phyloP scores from a whole-genome alignment of 23 tunicate genomes.

The Botrylloides violaceus region DNA sequence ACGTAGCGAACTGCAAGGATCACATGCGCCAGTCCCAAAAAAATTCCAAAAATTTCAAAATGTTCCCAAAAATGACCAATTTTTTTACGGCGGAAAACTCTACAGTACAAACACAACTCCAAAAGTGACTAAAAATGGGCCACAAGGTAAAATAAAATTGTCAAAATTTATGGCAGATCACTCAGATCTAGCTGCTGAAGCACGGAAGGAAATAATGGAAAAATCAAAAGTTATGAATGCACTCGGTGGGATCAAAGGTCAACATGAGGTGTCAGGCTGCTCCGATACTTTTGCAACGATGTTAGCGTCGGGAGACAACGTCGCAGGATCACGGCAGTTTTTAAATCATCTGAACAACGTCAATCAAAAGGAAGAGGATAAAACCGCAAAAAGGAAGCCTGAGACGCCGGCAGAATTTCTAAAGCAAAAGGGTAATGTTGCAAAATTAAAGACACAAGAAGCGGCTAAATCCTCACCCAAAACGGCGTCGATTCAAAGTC shows the following conservation, averaged over 20 bases:
- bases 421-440: constrained; percentile 35
- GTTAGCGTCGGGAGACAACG: constrained; percentile 34
- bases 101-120: constrained; percentile 59
- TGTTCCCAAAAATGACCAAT: constrained; percentile 81
- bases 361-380: constrained; percentile 27
- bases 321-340: constrained; percentile 75
- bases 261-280: constrained; percentile 68
- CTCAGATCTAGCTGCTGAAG: constrained; percentile 5
- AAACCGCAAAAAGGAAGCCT: constrained; percentile 13
- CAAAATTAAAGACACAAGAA: constrained; percentile 11
- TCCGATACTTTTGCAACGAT: constrained; percentile 54
- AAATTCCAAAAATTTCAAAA: constrained; percentile 58
- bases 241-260: constrained; percentile 59
- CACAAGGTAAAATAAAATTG: constrained; percentile 61
- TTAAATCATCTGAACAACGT: constrained; percentile 52
- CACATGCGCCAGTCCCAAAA: constrained; percentile 41
- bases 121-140: background rate
- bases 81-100: constrained; percentile 84
- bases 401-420: constrained; percentile 37
- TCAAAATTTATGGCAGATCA: constrained; percentile 35
- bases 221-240: constrained; percentile 67
- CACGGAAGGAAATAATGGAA: constrained; percentile 20
- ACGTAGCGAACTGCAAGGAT: constrained; percentile 73
- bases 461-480: background rate
- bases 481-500: background rate